Conservation (phyloP, 2,888 invertebrate species). For the Pristionchus arcanus region DNA sequence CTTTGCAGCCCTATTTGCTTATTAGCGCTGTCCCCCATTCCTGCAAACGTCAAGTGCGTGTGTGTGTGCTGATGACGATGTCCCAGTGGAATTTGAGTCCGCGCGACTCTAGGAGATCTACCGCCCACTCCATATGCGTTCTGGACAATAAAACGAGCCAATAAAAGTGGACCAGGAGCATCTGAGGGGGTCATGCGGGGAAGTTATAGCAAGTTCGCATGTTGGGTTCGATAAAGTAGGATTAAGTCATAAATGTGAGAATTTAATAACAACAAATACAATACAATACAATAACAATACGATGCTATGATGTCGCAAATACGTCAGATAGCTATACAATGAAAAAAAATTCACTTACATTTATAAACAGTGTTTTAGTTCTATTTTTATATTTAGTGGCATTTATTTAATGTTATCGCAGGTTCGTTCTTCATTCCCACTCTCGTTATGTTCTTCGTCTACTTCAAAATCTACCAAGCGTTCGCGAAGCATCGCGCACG, state of each 20-base stretch:
- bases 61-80: neutral
- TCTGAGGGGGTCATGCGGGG: conserved; percentile 1
- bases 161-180: neutral
- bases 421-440: conserved; percentile 99
- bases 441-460: conserved; percentile 99
- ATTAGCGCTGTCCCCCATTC: neutral
- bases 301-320: neutral
- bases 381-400: no score
- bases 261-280: no score
- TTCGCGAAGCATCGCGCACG: conserved; percentile 80
- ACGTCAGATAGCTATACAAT: neutral
- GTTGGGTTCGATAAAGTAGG: neutral
- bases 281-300: neutral
- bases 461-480: conserved; percentile 92
- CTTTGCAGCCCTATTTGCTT: neutral
- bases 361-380: no score
- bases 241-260: no score
- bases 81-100: neutral
- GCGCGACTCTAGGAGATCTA: neutral
- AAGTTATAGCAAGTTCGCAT: neutral
- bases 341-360: no score
- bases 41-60: neutral
- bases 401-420: neutral
- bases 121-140: neutral
- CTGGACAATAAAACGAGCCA: neutral